Evolutionary conservation across 2,888 invertebrate species (phyloP), one percentile per base, ranked within the genome.

Genomic region (Epirrhoe alternata): DNA sequence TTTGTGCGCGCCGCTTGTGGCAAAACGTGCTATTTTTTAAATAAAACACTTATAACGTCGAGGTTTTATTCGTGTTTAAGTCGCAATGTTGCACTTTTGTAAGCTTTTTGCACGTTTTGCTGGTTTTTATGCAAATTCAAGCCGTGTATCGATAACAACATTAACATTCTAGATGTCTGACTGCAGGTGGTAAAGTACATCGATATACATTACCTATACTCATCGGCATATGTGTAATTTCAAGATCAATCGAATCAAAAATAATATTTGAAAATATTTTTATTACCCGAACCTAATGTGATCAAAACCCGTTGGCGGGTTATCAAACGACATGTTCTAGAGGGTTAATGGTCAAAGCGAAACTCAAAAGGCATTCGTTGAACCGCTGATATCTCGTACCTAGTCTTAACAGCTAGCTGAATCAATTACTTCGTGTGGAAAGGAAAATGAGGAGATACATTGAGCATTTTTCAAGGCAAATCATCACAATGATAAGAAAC

Each of bases 1-100:
- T 73, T 72, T 73, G 69, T 64, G 49, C 33, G 52, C 30, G 59
- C 72, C 72, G 71, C 69, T 14, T 38, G 47, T 6, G 45, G 51
- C 38, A 50, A 68, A 58, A 61, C 61, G 61, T 61, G 58, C 42
- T 47, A 64, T 58, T 64, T 64, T 68, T 57, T 54, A 54, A 68
- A 64, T 64, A 53, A 64, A 64, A 61, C 60, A 56, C 60, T 67
- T 64, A 56, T 61, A 64, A 61, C 51, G 42, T 53, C 3, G 52
- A 47, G 63, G 52, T 61, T 68, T 64, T 61, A 68, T 49, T 60
- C 31, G 55, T 51, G 5, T 54, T 52, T 49, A 65, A 59, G 59
- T 24, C 47, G 59, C 60, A 33, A 61, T 61, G 47, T 57, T 54
- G 68, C 53, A 57, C 49, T 52, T 68, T 61, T 53, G 58, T 35